Conservation (phyloP, 2,797 vertebrate species). For the Aplochiton taeniatus region DNA sequence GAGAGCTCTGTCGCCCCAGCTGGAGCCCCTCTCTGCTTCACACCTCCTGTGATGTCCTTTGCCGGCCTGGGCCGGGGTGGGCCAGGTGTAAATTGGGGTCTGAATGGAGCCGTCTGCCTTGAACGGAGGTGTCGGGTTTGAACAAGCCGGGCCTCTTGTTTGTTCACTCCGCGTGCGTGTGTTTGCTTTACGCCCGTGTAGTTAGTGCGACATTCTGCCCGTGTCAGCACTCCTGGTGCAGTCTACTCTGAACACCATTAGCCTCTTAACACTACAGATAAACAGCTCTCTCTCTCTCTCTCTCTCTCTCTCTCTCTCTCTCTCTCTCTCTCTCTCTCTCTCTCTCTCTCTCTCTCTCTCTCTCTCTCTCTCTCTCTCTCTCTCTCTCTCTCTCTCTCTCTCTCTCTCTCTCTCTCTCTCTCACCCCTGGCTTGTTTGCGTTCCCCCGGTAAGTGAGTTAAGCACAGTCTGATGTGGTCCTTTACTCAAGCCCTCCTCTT, state of each 20-base stretch:
- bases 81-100: conserved; percentile 68
- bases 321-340: too few relatives aligned
- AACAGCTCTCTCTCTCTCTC: not conserved
- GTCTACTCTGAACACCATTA: not conserved
- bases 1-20: conserved; percentile 56
- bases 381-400: too few relatives aligned
- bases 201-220: not conserved
- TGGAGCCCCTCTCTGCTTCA: conserved; percentile 49
- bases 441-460: too few relatives aligned
- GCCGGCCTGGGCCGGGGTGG: conserved; percentile 25
- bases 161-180: conserved; percentile 29
- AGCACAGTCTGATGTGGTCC: too few relatives aligned
- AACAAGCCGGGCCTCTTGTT: conserved; percentile 1
- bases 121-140: conserved; percentile 37
- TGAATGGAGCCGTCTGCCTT: conserved; percentile 52
- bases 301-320: not conserved
- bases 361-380: too few relatives aligned
- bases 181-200: not conserved
- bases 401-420: too few relatives aligned
- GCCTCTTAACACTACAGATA: not conserved
- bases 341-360: not conserved
- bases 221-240: not conserved
- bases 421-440: too few relatives aligned
- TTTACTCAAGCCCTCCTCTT: conserved; percentile 19
- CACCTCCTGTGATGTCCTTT: conserved; percentile 41